Evolutionary conservation across 2,797 vertebrate species (phyloP), one percentile per base, ranked within the genome.

Genomic region (Cirrhinus molitorella): DNA sequence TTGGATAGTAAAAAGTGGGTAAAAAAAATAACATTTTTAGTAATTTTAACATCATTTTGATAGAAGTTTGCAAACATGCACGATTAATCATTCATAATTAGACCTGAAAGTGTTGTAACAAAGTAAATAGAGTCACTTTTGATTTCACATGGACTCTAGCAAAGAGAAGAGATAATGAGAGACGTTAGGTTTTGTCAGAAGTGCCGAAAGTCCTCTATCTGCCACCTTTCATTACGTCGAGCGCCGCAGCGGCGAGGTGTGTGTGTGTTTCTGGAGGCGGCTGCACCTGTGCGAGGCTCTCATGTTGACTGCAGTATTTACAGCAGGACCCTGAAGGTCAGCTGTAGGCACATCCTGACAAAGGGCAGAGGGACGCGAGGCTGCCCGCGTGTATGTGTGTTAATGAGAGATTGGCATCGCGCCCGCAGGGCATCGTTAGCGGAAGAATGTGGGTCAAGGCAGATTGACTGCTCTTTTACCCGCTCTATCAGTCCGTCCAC

Each of bases 221-320:
- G 97, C 96, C 97, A 96, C 92, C 94, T 91, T 91, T 88, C 92
- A 96, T 97, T 97, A 97, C 90, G 96, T 96, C 94, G 94, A 94
- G 92, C 91, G 93, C 66, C 57, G 47, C 75, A 49, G 76, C 72
- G 51, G 71, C 67, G 81, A 79, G 61, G 71, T 47, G 77, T 53
- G 67, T 68, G 74, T 57, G 31, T 70, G 74, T 67, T 55, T 85
- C 59, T 82, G 78, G 55, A 37, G 92, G 93, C 89, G 91, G 91
- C 83, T 83, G 93, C 96, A 97, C 96, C 97, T 97, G 97, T 96
- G 94, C 93, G 90, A 91, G 91, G 92, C 92, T 92, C 88, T 72
- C 51, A 72, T 85, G 90, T 88, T 84, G 61, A 71, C 88, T 85
- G 87, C 87, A 65, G 10, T 80, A 86, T 90, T 90, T 79, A 87